Evolutionary conservation across 35 echinoderm and acorn worm species (phyloP), one percentile per base, ranked within the genome.

Genomic region (Ophiothrix spiculata): DNA sequence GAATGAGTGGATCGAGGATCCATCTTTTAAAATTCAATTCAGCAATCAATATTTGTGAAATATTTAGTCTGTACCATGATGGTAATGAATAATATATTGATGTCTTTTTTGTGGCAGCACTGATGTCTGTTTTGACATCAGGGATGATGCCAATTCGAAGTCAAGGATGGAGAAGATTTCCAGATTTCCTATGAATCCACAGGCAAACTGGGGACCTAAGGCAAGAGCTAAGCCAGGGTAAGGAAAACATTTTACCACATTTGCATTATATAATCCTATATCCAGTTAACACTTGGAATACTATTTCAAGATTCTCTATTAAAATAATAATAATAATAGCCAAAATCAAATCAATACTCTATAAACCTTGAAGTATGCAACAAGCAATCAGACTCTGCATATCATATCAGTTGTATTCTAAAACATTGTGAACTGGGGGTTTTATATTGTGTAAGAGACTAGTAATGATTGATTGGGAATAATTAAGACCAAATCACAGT

Each of bases 181-280:
- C 40, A 75, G 96, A 32, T 99, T 99, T 40, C 96, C 93, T 42
- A 85, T 85, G 41, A 99, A 99, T 56, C 96, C 96, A 34, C 80
- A 91, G 39, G 81, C 89, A 4, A 88, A 99, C 38, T 99, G 96
- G 96, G 96, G 96, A 45, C 96, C 96, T 39, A 99, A 90, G 69
- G 86, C 93, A 2, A 94, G 84, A 36, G 96, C 96, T 19, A 90
- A 83, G 56, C 79, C 88, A 88, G 46, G 42, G 96, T 99, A 80
- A 93, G 95, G 86, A 14, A 76, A 4, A 77, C 0, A 84, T 37
- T 36, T 0, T 23, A 21, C 15, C n/a, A n/a, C n/a, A n/a, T n/a
- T n/a, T n/a, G n/a, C n/a, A n/a, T n/a, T n/a, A n/a, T n/a, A n/a
- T n/a, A n/a, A n/a, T n/a, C n/a, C n/a, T n/a, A n/a, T n/a, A n/a